These are phyloP conservation scores for Daboia siamensis DNA, from an alignment of 2,113 vertebrate species.

Conservation along the genomic window DNA sequence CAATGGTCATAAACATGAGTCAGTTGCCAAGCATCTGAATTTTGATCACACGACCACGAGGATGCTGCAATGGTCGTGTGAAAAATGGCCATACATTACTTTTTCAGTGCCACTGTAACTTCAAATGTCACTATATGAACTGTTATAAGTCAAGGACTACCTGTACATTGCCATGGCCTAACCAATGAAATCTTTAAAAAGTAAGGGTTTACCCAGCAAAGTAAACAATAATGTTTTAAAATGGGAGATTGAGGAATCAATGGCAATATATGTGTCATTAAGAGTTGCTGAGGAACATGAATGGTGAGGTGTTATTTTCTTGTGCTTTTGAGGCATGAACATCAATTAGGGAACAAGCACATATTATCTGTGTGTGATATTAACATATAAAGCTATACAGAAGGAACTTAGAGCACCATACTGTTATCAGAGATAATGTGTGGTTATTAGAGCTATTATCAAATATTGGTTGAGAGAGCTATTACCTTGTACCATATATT, in stretches of 20 bases:
- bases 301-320: background rate
- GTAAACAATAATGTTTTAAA: background rate
- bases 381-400: background rate
- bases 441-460: background rate
- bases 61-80: background rate
- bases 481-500: background rate
- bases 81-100: background rate
- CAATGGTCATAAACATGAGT: background rate
- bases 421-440: background rate
- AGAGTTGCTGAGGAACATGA: background rate
- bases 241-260: background rate
- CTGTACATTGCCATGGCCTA: background rate
- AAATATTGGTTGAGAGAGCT: background rate
- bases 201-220: background rate
- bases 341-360: background rate
- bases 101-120: background rate
- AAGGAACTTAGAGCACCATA: background rate
- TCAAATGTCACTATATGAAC: background rate
- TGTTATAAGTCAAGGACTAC: background rate
- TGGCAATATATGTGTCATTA: background rate
- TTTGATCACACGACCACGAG: background rate
- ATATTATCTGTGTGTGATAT: background rate
- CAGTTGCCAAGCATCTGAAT: background rate
- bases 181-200: background rate
- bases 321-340: background rate